A percentile compares a stretch with the other conserved stretches of the same genome.
These are phyloP conservation scores for Mesocentrotus franciscanus DNA, from an alignment of 53 echinoderm and acorn worm species.

Conservation along the genomic window DNA sequence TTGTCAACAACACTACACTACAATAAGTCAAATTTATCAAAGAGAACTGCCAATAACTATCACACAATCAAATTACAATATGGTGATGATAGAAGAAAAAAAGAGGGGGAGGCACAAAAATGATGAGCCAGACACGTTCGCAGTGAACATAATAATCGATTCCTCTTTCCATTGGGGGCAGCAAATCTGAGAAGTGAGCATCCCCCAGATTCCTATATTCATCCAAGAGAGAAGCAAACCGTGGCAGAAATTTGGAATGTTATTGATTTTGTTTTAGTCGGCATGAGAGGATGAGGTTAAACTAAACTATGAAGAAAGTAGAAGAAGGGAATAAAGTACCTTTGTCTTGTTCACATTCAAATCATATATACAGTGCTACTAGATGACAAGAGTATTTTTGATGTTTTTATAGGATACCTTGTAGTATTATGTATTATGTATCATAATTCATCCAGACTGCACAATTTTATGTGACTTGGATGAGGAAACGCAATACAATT, in stretches of 20 bases:
- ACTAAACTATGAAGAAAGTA: background rate
- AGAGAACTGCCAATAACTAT: background rate
- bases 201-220: background rate
- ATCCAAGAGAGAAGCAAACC: background rate
- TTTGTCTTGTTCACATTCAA: constrained; percentile 4
- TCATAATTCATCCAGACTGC: background rate
- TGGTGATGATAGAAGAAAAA: background rate
- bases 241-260: constrained; percentile 26
- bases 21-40: background rate
- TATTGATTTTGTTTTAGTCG: constrained; percentile 51
- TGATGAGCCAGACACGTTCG: background rate
- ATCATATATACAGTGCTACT: too few relatives aligned
- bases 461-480: background rate
- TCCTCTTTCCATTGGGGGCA: background rate
- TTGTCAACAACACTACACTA: background rate
- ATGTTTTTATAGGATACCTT: background rate
- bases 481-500: background rate
- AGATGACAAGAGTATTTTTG: background rate
- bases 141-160: background rate
- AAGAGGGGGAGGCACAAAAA: background rate
- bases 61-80: background rate
- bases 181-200: background rate
- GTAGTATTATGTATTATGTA: background rate
- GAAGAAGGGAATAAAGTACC: background rate
- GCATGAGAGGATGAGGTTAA: constrained; percentile 24